Evolutionary conservation across 2,888 invertebrate species (phyloP).

Genomic region (Sphaerolaimus hirsutus): DNA sequence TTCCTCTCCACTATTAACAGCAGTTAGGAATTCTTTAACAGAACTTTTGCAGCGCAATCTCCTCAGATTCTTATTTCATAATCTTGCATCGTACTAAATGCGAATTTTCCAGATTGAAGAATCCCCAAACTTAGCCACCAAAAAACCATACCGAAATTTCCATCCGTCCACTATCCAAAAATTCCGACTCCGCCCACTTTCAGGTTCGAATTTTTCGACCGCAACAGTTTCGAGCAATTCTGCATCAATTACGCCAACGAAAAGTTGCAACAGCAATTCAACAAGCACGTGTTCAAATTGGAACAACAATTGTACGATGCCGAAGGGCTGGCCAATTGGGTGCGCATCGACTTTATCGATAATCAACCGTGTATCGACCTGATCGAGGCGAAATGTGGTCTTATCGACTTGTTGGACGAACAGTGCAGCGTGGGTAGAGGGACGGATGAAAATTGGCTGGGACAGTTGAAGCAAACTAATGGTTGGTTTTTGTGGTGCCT

Average conservation of each 20-base stretch:
- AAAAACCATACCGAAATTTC: too few species aligned
- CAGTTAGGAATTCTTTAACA: too few species aligned
- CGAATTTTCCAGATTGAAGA: too few species aligned
- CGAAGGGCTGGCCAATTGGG: constrained; percentile 82
- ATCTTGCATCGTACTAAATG: too few species aligned
- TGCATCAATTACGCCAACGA: constrained; percentile 99
- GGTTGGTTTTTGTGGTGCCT: too few species aligned
- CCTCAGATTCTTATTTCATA: too few species aligned
- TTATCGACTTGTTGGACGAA: constrained; percentile 78
- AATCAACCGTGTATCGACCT: constrained; percentile 97
- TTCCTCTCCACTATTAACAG: too few species aligned
- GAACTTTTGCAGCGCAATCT: too few species aligned
- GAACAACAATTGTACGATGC: constrained; percentile 93
- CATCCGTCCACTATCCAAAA: too few species aligned
- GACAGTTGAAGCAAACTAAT: too few species aligned
- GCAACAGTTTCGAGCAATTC: constrained; percentile 94
- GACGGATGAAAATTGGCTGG: constrained; percentile 44
- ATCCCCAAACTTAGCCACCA: too few species aligned
- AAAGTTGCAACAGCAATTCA: constrained; percentile 92
- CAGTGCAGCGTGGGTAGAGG: constrained; percentile 61
- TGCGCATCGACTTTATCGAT: constrained; percentile 91
- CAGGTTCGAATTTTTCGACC: constrained; percentile 69
- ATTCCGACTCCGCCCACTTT: constrained; percentile 14
- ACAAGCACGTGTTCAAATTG: constrained; percentile 87
- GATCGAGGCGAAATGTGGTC: constrained; percentile 74